A percentile compares a stretch with the other conserved stretches of the same genome.
These are phyloP conservation scores for Polydrusus tereticollis DNA, from an alignment of 2,888 invertebrate genomes.

Conservation along the genomic window DNA sequence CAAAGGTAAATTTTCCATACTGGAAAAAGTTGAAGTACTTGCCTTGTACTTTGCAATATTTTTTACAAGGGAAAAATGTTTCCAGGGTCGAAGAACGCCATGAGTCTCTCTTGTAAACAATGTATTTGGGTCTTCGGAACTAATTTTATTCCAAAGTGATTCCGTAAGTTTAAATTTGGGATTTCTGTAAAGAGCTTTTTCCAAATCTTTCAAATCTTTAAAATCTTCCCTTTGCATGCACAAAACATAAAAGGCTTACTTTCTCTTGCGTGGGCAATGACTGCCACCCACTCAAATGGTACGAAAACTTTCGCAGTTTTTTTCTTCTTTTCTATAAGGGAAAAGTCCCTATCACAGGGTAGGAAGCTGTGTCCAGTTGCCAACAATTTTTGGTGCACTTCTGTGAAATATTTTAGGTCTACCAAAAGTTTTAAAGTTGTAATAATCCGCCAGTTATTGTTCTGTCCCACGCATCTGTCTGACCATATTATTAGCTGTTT, in stretches of 20 bases:
- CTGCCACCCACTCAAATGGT: slow-evolving; percentile 27
- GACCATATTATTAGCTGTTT: slow-evolving; percentile 33
- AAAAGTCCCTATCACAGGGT: slow-evolving; percentile 34
- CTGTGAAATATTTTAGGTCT: slow-evolving; percentile 5
- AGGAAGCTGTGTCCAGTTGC: slow-evolving; percentile 32
- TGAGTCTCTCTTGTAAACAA: slow-evolving; percentile 7
- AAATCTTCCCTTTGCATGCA: slow-evolving; percentile 22
- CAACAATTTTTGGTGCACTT: slow-evolving; percentile 29
- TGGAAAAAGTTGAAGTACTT: slow-evolving; percentile 2
- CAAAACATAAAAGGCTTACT: slow-evolving; percentile 13
- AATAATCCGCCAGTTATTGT: slow-evolving; percentile 21
- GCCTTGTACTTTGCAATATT: slow-evolving; percentile 7
- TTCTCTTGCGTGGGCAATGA: slow-evolving; percentile 19
- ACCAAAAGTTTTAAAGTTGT: slow-evolving; percentile 17
- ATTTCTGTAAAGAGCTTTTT: slow-evolving; percentile 7
- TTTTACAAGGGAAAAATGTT: not conserved
- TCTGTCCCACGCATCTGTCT: slow-evolving; percentile 35
- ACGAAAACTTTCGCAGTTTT: slow-evolving; percentile 16
- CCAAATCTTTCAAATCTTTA: slow-evolving; percentile 21
- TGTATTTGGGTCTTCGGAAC: slow-evolving; percentile 1
- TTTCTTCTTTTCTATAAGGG: slow-evolving; percentile 30
- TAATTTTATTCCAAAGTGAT: slow-evolving; percentile 12
- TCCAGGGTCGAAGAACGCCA: slow-evolving; percentile 10
- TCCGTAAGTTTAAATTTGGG: slow-evolving; percentile 17
- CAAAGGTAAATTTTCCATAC: not conserved